Evolutionary conservation across 2,113 vertebrate species (phyloP).

Genomic region (Platysternon megacephalum): DNA sequence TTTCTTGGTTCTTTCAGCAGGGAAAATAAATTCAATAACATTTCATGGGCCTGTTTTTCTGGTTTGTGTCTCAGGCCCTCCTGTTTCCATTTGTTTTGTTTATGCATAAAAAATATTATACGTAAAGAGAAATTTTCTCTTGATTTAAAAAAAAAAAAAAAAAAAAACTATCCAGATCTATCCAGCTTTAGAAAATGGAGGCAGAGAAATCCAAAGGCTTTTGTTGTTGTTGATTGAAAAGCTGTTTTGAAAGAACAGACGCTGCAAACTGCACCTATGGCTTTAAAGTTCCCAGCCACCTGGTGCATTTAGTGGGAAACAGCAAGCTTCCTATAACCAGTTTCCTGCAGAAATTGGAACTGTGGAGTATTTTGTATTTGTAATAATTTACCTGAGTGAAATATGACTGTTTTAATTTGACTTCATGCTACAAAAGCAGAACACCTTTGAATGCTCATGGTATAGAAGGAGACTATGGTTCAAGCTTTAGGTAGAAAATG

Average conservation of each 20-base stretch:
- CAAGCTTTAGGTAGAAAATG: neutral
- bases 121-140: conserved; percentile 17
- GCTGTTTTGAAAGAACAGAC: conserved; percentile 47
- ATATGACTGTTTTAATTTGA: neutral
- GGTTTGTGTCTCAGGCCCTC: neutral
- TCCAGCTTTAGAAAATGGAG: neutral
- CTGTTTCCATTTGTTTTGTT: neutral
- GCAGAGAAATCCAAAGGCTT: conserved; percentile 27
- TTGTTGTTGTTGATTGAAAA: conserved; percentile 32
- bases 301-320: neutral
- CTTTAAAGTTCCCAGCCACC: conserved; percentile 37
- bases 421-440: conserved; percentile 10
- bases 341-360: neutral
- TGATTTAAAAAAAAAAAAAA: neutral
- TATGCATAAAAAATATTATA: neutral
- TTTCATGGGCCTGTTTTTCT: neutral
- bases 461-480: neutral
- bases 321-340: neutral
- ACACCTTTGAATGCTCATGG: neutral
- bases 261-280: conserved; percentile 29
- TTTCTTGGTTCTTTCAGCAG: neutral
- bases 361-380: neutral
- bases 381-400: neutral
- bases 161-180: neutral
- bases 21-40: neutral